These are phyloP conservation scores for Brachyalestes nurse DNA, from an alignment of 2,797 vertebrate species.

Conservation along the genomic window DNA sequence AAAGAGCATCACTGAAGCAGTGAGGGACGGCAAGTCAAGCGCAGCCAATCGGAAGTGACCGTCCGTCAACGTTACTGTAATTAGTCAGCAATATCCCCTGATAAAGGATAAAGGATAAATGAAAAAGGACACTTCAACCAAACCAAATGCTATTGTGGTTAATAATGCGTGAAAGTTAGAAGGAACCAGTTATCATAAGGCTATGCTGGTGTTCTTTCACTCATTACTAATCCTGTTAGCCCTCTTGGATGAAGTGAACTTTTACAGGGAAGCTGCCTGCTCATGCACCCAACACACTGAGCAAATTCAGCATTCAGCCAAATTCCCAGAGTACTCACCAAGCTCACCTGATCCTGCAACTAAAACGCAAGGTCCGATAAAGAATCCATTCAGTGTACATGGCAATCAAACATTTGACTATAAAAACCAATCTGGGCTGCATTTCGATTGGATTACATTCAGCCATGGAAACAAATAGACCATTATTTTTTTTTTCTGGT, in stretches of 20 bases:
- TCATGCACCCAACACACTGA: constrained; percentile 53
- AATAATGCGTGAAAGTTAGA: background rate
- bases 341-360: constrained; percentile 73
- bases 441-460: background rate
- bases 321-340: constrained; percentile 73
- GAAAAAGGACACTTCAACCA: constrained; percentile 24
- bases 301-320: constrained; percentile 51
- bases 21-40: constrained; percentile 36
- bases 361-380: constrained; percentile 73
- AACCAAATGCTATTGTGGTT: background rate
- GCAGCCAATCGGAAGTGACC: constrained; percentile 22
- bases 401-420: background rate
- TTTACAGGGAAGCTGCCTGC: constrained; percentile 59
- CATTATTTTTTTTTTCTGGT: too few relatives aligned
- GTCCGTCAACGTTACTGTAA: constrained; percentile 23
- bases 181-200: background rate
- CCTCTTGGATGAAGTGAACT: constrained; percentile 16
- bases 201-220: background rate
- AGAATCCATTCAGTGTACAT: constrained; percentile 33
- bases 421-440: background rate
- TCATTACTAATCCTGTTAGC: constrained; percentile 47
- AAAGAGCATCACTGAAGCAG: constrained; percentile 58
- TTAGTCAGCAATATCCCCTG: constrained; percentile 62
- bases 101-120: constrained; percentile 32
- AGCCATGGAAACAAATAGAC: too few relatives aligned